A percentile compares a stretch with the other conserved stretches of the same genome.
phyloP scores from a whole-genome alignment of 2,113 vertebrate species.

The Pithys albifrons region DNA sequence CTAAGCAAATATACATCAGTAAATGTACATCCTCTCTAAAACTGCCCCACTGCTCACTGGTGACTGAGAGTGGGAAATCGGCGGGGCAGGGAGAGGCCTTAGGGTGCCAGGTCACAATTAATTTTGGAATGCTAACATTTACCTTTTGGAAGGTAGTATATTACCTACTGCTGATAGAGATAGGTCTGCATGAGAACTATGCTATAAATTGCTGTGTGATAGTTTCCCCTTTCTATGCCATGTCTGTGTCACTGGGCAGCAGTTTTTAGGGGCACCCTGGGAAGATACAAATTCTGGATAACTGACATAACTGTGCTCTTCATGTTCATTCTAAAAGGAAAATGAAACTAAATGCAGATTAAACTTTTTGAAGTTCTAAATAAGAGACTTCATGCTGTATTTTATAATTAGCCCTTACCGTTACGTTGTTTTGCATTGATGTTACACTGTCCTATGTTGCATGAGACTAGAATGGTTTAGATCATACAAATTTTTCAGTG shows the following conservation, averaged over 20 bases:
- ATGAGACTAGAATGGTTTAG: not conserved
- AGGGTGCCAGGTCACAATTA: not conserved
- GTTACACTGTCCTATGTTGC: not conserved
- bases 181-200: not conserved
- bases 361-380: not conserved
- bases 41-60: not conserved
- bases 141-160: not conserved
- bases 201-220: not conserved
- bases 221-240: not conserved
- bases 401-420: not conserved
- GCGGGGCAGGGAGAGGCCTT: not conserved
- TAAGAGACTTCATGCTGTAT: not conserved
- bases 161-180: not conserved
- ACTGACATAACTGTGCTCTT: not conserved
- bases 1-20: not conserved
- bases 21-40: not conserved
- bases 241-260: not conserved
- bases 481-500: not conserved
- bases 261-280: not conserved
- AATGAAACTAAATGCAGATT: not conserved
- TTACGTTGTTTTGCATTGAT: not conserved
- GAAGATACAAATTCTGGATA: not conserved
- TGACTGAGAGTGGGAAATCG: not conserved
- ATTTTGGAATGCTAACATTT: not conserved
- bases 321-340: not conserved